Evolutionary conservation across 2,113 vertebrate genomes (phyloP).

Genomic region (Syngnathus scovelli): DNA sequence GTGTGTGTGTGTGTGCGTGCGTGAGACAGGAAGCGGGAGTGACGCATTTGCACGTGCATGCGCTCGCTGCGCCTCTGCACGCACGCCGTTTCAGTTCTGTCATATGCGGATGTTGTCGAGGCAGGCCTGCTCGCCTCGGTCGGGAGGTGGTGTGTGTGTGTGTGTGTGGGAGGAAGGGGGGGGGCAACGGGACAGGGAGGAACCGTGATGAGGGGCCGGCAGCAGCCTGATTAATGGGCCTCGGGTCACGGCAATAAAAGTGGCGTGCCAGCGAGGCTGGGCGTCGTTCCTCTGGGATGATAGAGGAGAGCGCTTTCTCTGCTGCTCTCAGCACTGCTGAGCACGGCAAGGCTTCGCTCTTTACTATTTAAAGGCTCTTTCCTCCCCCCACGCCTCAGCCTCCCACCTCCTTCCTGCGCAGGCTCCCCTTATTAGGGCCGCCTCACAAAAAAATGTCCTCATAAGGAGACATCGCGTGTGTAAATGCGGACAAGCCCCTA

Average conservation of each 20-base stretch:
- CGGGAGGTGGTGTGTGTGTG: background rate
- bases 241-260: slow-evolving; percentile 68
- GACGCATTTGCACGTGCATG: slow-evolving; percentile 23
- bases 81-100: slow-evolving; percentile 31
- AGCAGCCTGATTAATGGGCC: slow-evolving; percentile 69
- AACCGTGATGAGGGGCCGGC: slow-evolving; percentile 47
- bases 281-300: slow-evolving; percentile 60
- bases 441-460: slow-evolving; percentile 9
- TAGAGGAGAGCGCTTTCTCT: slow-evolving; percentile 53
- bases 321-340: slow-evolving; percentile 50
- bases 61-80: background rate
- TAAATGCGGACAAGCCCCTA: background rate
- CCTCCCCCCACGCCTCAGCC: slow-evolving; percentile 7
- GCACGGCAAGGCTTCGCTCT: slow-evolving; percentile 31
- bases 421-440: slow-evolving; percentile 9
- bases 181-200: slow-evolving; percentile 37
- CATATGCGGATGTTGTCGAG: slow-evolving; percentile 46
- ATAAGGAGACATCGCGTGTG: slow-evolving; percentile 1
- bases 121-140: slow-evolving; percentile 16
- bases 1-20: background rate
- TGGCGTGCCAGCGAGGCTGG: slow-evolving; percentile 56
- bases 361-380: slow-evolving; percentile 51
- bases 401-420: slow-evolving; percentile 15
- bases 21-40: slow-evolving; percentile 25
- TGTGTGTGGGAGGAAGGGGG: slow-evolving; percentile 12